phyloP scores from a whole-genome alignment of 1,140 invertebrate genomes.

The Drosophila pseudoobscura region DNA sequence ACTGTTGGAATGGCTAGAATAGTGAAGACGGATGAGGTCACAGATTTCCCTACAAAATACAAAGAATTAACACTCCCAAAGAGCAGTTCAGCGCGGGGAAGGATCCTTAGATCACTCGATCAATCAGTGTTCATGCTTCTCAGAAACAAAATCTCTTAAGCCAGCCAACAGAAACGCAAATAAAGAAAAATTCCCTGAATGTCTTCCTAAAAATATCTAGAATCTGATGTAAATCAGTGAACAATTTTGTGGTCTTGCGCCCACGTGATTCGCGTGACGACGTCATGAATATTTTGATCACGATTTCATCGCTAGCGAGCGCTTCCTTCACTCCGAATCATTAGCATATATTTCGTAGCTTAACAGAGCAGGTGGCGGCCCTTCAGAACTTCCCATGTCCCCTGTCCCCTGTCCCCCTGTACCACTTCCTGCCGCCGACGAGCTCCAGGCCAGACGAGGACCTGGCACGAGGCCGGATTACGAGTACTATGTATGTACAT shows the following conservation, averaged over 20 bases:
- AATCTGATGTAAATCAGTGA: neutral
- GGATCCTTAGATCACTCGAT: too few species aligned
- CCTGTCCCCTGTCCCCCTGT: neutral
- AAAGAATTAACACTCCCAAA: too few species aligned
- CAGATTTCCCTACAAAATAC: too few species aligned
- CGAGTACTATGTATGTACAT: constrained; percentile 9
- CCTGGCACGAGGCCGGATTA: constrained; percentile 22
- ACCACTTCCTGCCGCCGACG: constrained; percentile 49
- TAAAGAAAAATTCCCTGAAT: too few species aligned
- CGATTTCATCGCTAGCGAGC: constrained; percentile 39
- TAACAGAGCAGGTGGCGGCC: constrained; percentile 22
- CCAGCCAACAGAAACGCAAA: too few species aligned
- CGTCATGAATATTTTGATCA: constrained; percentile 40
- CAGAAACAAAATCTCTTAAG: too few species aligned
- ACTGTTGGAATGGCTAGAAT: constrained; percentile 6
- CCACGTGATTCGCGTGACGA: constrained; percentile 35
- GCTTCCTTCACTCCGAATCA: constrained; percentile 51
- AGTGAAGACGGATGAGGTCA: constrained; percentile 5
- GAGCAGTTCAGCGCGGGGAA: too few species aligned
- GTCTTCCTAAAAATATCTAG: constrained; percentile 9
- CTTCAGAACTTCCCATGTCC: neutral
- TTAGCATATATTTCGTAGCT: constrained; percentile 73
- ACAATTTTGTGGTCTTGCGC: constrained; percentile 9
- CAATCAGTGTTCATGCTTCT: too few species aligned
- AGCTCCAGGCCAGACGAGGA: neutral